A percentile compares a stretch with the other conserved stretches of the same genome.
These are phyloP conservation scores for Bacillus rossius DNA, from an alignment of 1,140 invertebrate species.

Conservation along the genomic window DNA sequence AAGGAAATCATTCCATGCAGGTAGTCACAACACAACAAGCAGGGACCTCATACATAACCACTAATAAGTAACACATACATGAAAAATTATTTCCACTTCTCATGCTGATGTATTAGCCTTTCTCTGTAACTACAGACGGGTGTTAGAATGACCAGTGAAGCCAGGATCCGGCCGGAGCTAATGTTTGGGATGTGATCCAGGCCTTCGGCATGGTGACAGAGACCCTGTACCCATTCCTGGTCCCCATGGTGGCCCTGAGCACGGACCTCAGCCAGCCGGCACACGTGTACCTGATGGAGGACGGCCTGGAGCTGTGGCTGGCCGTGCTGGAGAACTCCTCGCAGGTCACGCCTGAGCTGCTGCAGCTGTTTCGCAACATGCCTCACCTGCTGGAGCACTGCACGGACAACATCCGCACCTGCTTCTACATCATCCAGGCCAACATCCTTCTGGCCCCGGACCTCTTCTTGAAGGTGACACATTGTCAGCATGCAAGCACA, in stretches of 20 bases:
- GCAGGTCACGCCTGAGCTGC: conserved; percentile 51
- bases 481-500: too few relatives aligned
- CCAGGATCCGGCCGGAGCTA: too few relatives aligned
- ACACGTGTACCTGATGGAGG: conserved; percentile 87
- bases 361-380: conserved; percentile 72
- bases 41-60: too few relatives aligned
- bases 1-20: too few relatives aligned
- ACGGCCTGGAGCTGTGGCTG: conserved; percentile 87
- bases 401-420: conserved; percentile 70
- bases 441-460: conserved; percentile 78
- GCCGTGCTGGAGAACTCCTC: conserved; percentile 73
- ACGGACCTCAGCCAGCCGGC: conserved; percentile 73
- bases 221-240: conserved; percentile 58
- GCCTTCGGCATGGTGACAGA: conserved; percentile 55
- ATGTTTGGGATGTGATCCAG: too few relatives aligned
- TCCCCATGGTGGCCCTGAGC: conserved; percentile 70
- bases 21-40: too few relatives aligned
- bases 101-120: too few relatives aligned
- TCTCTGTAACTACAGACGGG: too few relatives aligned
- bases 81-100: too few relatives aligned
- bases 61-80: too few relatives aligned
- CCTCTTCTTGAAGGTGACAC: conserved; percentile 66
- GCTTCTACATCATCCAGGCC: conserved; percentile 73
- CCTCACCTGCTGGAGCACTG: conserved; percentile 69
- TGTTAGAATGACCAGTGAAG: too few relatives aligned